phyloP scores from a whole-genome alignment of 2,888 invertebrate genomes.

The Synanthedon formicaeformis region DNA sequence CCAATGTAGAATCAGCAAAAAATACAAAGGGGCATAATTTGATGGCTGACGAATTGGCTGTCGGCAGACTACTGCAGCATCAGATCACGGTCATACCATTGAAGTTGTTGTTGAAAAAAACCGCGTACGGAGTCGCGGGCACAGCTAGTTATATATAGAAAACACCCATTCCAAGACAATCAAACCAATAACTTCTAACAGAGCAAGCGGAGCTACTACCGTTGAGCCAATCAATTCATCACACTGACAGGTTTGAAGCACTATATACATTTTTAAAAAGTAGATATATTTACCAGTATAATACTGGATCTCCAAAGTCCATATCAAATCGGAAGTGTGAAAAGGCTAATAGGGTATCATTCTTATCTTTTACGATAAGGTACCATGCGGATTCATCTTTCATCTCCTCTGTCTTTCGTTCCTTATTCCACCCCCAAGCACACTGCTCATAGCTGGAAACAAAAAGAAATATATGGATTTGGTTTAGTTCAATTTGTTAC shows the following conservation, averaged over 20 bases:
- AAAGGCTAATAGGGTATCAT: constrained; percentile 73
- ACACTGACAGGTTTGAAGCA: neutral
- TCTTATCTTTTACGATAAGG: constrained; percentile 72
- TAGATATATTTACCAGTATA: constrained; percentile 75
- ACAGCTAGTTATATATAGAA: too few relatives aligned
- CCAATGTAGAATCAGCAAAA: too few relatives aligned
- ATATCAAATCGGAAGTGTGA: constrained; percentile 88
- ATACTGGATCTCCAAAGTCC: constrained; percentile 80
- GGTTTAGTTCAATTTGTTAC: neutral
- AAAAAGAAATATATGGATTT: neutral
- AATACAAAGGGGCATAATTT: too few relatives aligned
- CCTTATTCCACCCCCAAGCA: constrained; percentile 84
- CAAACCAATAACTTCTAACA: too few relatives aligned
- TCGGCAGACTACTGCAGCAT: too few relatives aligned
- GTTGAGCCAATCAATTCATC: too few relatives aligned
- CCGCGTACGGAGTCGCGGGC: too few relatives aligned
- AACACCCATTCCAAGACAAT: too few relatives aligned
- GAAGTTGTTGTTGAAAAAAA: too few relatives aligned
- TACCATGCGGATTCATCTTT: constrained; percentile 80
- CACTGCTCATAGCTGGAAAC: constrained; percentile 75
- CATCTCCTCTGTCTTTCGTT: constrained; percentile 80
- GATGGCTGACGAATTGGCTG: too few relatives aligned
- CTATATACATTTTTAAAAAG: neutral
- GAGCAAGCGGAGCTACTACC: too few relatives aligned
- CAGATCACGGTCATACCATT: too few relatives aligned